Base-by-base conservation (phyloP, 1,140 invertebrate genomes). In the Rhagoletis zephyria region DNA sequence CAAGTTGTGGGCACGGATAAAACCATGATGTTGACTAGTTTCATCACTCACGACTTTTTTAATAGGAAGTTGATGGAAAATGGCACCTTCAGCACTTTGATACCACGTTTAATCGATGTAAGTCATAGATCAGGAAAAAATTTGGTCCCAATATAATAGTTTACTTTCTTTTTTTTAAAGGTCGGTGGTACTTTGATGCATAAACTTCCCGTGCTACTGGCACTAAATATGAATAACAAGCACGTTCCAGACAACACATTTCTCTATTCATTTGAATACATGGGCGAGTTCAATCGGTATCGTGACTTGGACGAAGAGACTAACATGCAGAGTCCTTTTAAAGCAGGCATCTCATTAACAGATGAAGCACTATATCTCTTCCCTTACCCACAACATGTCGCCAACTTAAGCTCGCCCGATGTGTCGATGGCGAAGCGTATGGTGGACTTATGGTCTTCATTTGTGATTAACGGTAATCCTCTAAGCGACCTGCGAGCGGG, bases 291-390 rank as follows among this genome's bases (percentile, higher is more conserved):
- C 42, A 93, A 93, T 89, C 89, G 92, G 5, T 93, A 93, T 87
- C 87, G 88, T 1, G 91, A 91, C 42, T 90, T 93, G 89, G 90
- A 92, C 51, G 91, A 93, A 85, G 91, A 92, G 86, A 91, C 90
- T n/a, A 91, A 93, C n/a, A 90, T 92, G 90, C 91, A 92, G 88
- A 93, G 92, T 59, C 92, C 92, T 9, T 93, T 93, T 77, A 90
- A 85, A 63, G 92, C 91, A 1, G 92, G 92, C 1, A 90, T 93
- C 6, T 92, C 91, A 0, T 86, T 93, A 6, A 93, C 92, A 14
- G 92, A 93, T 61, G 92, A 93, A 86, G 91, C 91, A 0, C 85
- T 93, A 0, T 93, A 93, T 81, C 87, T 93, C 0, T 93, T 93
- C 19, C 92, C 92, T 5, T 92, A 93, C 48, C 92, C 92, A 0